Percentiles rank a stretch among this genome's conserved stretches.
Conservation (phyloP, 2,888 invertebrate species). For the Archips xylosteana region DNA sequence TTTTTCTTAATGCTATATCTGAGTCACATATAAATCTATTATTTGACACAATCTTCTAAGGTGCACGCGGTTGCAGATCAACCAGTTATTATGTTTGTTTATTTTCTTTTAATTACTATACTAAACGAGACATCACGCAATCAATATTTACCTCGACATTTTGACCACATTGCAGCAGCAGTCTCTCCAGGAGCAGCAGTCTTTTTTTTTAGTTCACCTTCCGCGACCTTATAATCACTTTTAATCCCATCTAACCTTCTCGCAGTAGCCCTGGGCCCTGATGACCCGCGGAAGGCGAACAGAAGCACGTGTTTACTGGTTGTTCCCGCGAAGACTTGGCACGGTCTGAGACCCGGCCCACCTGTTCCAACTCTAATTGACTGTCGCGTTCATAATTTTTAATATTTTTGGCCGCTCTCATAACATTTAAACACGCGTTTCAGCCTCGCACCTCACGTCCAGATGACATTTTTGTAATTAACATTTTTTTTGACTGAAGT, state of each 20-base stretch:
- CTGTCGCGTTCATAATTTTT: slow-evolving; percentile 32
- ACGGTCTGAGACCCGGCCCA: slow-evolving; percentile 44
- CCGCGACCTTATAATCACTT: neutral
- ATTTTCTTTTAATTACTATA: neutral
- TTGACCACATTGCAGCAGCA: too few relatives aligned
- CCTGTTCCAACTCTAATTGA: slow-evolving; percentile 45
- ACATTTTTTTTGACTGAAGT: slow-evolving; percentile 20
- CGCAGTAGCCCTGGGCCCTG: neutral
- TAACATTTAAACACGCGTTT: slow-evolving; percentile 20
- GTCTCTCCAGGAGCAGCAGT: too few relatives aligned
- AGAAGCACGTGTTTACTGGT: slow-evolving; percentile 35
- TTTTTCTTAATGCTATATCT: neutral
- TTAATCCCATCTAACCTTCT: neutral
- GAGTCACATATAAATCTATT: neutral
- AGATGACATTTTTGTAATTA: slow-evolving; percentile 38
- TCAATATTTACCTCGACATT: too few relatives aligned
- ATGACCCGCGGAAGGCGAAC: slow-evolving; percentile 7
- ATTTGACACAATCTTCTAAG: neutral
- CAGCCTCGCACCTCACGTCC: slow-evolving; percentile 35
- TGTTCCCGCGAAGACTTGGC: slow-evolving; percentile 47
- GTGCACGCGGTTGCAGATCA: neutral
- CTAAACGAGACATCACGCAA: too few relatives aligned
- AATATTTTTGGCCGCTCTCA: slow-evolving; percentile 34
- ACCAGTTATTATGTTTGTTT: neutral
- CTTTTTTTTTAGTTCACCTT: neutral